Evolutionary conservation across 2,113 vertebrate genomes (phyloP).

Genomic region (Oncorhynchus clarkii): DNA sequence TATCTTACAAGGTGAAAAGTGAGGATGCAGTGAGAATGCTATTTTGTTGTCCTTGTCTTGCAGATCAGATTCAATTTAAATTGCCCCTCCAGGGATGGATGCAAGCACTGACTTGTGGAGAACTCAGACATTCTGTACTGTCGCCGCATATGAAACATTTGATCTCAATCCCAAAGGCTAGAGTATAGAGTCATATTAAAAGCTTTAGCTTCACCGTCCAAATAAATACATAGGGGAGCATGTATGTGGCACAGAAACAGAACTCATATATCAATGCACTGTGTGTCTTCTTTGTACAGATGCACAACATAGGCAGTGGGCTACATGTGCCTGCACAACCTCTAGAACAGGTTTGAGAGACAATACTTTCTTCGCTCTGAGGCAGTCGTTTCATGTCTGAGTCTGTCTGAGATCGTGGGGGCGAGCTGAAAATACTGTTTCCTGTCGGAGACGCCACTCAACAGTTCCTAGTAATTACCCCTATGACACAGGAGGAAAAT

Average conservation of each 20-base stretch:
- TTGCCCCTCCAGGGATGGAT: not conserved
- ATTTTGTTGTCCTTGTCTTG: slow-evolving; percentile 29
- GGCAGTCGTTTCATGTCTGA: not conserved
- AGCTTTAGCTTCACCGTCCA: too few relatives aligned
- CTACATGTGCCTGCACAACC: not conserved
- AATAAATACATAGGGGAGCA: too few relatives aligned
- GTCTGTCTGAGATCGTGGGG: slow-evolving; percentile 12
- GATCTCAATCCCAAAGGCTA: too few relatives aligned
- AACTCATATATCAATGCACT: too few relatives aligned
- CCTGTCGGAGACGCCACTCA: slow-evolving; percentile 39
- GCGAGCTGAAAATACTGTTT: slow-evolving; percentile 38
- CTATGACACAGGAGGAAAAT: slow-evolving; percentile 67
- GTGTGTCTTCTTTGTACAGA: too few relatives aligned
- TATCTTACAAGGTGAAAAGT: slow-evolving; percentile 12
- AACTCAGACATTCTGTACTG: not conserved
- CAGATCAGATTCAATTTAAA: slow-evolving; percentile 30
- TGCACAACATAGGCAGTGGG: too few relatives aligned
- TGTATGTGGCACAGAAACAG: too few relatives aligned
- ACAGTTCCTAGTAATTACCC: slow-evolving; percentile 57
- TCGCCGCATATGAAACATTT: too few relatives aligned
- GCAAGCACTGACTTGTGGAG: not conserved
- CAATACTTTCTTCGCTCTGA: too few relatives aligned
- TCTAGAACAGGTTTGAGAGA: not conserved
- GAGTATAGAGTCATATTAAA: too few relatives aligned
- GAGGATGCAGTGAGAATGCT: slow-evolving; percentile 28